Evolutionary conservation across 37 sponge, comb jelly and placozoan species (phyloP).

Genomic region (Haliclona indistincta): DNA sequence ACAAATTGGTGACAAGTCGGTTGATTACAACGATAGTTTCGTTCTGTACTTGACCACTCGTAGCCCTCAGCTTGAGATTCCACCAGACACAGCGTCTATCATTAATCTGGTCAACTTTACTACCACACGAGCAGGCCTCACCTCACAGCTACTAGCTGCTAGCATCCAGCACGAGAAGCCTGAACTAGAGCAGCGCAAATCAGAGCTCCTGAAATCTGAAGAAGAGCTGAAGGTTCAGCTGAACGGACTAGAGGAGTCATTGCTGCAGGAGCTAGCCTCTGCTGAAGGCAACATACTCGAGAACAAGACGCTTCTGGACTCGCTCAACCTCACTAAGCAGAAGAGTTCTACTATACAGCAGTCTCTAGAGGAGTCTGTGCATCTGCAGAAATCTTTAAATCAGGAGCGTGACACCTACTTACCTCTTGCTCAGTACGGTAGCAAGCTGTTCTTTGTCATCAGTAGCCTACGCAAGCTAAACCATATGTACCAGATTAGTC

Average conservation of each 20-base stretch:
- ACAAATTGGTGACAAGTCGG: conserved; percentile 89
- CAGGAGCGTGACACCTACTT: conserved; percentile 88
- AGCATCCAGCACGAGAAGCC: conserved; percentile 95
- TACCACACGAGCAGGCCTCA: conserved; percentile 88
- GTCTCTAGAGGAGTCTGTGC: conserved; percentile 78
- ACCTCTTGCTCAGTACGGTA: conserved; percentile 84
- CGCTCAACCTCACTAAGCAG: conserved; percentile 92
- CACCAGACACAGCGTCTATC: conserved; percentile 66
- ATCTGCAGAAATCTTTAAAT: conserved; percentile 84
- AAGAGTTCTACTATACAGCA: conserved; percentile 82
- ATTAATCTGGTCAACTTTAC: conserved; percentile 92
- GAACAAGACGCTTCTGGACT: conserved; percentile 88
- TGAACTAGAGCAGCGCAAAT: conserved; percentile 90
- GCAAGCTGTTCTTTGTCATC: conserved; percentile 88
- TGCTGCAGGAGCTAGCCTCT: conserved; percentile 84
- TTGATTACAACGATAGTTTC: conserved; percentile 96
- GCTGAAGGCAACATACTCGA: conserved; percentile 97
- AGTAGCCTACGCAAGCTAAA: conserved; percentile 77
- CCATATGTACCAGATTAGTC: conserved; percentile 94
- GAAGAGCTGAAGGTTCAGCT: conserved; percentile 90
- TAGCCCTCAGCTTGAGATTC: conserved; percentile 80
- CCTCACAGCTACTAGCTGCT: conserved; percentile 84
- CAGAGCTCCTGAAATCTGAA: conserved; percentile 79
- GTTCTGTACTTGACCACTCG: conserved; percentile 86
- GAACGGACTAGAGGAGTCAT: conserved; percentile 81